A percentile compares a stretch with the other conserved stretches of the same genome.
Conservation (phyloP, 1,140 invertebrate genomes). For the Caenorhabditis remanei region DNA sequence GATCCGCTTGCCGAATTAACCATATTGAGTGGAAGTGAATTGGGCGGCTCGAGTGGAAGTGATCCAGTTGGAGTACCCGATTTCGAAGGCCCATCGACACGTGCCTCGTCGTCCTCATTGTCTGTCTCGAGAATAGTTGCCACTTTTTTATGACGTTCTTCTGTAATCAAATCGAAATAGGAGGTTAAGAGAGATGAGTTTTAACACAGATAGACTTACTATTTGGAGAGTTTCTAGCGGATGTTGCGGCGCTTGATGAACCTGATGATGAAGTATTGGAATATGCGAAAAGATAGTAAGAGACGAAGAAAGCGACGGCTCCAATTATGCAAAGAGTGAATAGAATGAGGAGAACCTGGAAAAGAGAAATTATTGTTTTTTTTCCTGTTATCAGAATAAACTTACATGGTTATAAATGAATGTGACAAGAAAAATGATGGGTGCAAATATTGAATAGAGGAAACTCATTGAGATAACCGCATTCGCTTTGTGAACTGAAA, state of each 20-base stretch:
- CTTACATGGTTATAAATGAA: slow-evolving; percentile 56
- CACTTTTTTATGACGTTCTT: slow-evolving; percentile 52
- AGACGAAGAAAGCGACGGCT: slow-evolving; percentile 53
- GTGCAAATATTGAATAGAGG: slow-evolving; percentile 56
- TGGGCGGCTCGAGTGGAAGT: background rate
- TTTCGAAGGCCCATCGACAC: background rate
- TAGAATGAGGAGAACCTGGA: slow-evolving; percentile 57
- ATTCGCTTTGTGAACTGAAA: slow-evolving; percentile 26
- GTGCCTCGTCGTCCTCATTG: slow-evolving; percentile 35
- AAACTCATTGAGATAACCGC: slow-evolving; percentile 51
- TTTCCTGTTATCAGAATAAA: background rate
- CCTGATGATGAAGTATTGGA: slow-evolving; percentile 24
- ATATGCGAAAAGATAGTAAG: slow-evolving; percentile 60
- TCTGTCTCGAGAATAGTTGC: slow-evolving; percentile 54
- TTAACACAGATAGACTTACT: slow-evolving; percentile 11
- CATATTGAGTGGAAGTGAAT: slow-evolving; percentile 19
- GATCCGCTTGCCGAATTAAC: background rate
- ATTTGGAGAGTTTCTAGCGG: slow-evolving; percentile 47
- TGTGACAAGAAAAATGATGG: slow-evolving; percentile 56
- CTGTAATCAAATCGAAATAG: slow-evolving; percentile 39
- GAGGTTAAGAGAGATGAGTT: background rate
- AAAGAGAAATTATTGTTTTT: background rate
- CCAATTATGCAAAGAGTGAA: slow-evolving; percentile 41
- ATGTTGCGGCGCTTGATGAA: slow-evolving; percentile 1
- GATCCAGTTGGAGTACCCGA: background rate